Conservation (phyloP, 1,140 invertebrate genomes). For the Orchestia grillus region DNA sequence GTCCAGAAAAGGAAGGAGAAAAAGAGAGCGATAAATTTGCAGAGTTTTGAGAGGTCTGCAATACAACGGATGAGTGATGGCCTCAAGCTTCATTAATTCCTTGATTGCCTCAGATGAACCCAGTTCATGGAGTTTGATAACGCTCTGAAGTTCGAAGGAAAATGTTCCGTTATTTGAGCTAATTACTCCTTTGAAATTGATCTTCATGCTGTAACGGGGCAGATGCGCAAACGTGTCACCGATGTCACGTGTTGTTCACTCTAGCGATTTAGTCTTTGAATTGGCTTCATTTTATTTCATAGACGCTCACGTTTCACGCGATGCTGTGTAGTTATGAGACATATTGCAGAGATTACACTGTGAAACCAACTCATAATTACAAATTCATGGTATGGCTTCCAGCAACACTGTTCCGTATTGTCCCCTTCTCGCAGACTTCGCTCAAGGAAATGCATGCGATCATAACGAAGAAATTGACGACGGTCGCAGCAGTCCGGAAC, state of each 20-base stretch:
- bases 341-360: not conserved
- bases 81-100: not conserved
- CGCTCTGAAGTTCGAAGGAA: not conserved
- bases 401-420: not conserved
- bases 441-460: not conserved
- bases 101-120: not conserved
- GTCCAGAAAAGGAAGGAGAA: not conserved
- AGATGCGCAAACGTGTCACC: not conserved
- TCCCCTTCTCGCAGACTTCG: not conserved
- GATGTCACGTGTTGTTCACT: no score
- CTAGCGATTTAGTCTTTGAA: not conserved
- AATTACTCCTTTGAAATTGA: not conserved
- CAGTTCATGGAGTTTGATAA: not conserved
- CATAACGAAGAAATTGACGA: not conserved
- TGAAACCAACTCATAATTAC: not conserved
- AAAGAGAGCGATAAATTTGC: not conserved
- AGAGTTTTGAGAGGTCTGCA: not conserved
- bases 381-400: not conserved
- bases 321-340: not conserved
- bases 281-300: not conserved
- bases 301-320: not conserved
- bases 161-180: not conserved
- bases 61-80: not conserved
- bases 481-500: not conserved
- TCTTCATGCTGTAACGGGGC: not conserved